Conservation (phyloP, 1,140 invertebrate genomes). For the Aphelinus atriplicis region DNA sequence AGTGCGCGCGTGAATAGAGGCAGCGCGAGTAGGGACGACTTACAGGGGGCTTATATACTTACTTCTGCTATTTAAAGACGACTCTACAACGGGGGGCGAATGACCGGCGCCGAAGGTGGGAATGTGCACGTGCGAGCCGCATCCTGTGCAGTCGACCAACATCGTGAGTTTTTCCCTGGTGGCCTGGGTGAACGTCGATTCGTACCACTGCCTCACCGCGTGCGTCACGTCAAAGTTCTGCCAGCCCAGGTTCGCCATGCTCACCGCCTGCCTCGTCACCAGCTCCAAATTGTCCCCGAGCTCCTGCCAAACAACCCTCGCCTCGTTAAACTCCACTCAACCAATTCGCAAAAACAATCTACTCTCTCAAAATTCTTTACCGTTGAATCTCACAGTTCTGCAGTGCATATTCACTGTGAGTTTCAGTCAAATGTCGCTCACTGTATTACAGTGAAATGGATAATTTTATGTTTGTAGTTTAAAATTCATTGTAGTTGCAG, state of each 20-base stretch:
- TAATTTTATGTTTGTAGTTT: too few relatives aligned
- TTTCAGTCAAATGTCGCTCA: too few relatives aligned
- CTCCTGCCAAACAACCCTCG: slow-evolving; percentile 49
- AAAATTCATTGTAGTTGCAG: too few relatives aligned
- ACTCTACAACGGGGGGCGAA: slow-evolving; percentile 58
- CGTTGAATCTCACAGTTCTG: too few relatives aligned
- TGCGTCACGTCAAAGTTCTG: slow-evolving; percentile 85
- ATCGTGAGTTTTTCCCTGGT: slow-evolving; percentile 75
- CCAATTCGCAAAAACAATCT: too few relatives aligned
- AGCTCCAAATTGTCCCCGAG: slow-evolving; percentile 67
- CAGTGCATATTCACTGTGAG: too few relatives aligned
- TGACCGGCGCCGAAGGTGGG: slow-evolving; percentile 60
- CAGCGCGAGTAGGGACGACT: neutral
- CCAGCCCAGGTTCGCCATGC: slow-evolving; percentile 80
- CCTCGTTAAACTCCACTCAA: too few relatives aligned
- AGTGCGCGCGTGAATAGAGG: too few relatives aligned
- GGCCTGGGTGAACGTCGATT: slow-evolving; percentile 61
- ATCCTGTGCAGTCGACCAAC: slow-evolving; percentile 86
- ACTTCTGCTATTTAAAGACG: slow-evolving; percentile 62
- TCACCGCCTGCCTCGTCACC: slow-evolving; percentile 76
- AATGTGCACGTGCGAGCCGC: slow-evolving; percentile 76
- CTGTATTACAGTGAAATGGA: too few relatives aligned
- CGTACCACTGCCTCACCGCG: slow-evolving; percentile 80
- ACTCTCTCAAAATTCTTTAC: too few relatives aligned
- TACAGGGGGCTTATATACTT: slow-evolving; percentile 22